Evolutionary conservation across 2,113 vertebrate genomes (phyloP).

Genomic region (Petroica traversi): DNA sequence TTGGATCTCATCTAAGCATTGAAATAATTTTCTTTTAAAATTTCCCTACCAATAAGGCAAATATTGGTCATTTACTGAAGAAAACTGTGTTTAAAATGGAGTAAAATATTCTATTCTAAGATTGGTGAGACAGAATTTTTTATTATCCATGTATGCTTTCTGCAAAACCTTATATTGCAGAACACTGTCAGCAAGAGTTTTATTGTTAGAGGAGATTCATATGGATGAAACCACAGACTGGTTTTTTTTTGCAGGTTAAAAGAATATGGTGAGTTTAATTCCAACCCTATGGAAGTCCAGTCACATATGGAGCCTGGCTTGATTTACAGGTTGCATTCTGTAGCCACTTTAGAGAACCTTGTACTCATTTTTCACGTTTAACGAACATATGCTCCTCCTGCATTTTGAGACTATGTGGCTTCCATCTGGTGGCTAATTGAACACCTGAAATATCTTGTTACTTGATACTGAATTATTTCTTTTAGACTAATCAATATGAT

Average conservation of each 20-base stretch:
- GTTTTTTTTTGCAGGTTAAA: background rate
- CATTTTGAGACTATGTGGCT: background rate
- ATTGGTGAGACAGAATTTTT: background rate
- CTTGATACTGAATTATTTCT: slow-evolving; percentile 22
- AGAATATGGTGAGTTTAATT: background rate
- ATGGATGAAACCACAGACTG: background rate
- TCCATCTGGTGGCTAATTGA: slow-evolving; percentile 32
- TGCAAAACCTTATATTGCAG: background rate
- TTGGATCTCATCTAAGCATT: background rate
- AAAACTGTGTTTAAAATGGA: background rate
- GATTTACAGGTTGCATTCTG: background rate
- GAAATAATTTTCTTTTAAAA: background rate
- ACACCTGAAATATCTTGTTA: slow-evolving; percentile 23
- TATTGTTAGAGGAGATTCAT: background rate
- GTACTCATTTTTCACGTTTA: slow-evolving; percentile 30
- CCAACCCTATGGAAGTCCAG: background rate
- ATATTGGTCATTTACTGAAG: background rate
- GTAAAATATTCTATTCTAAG: background rate
- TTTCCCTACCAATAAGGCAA: background rate
- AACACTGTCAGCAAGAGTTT: background rate
- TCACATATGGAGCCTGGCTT: background rate
- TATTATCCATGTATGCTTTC: background rate
- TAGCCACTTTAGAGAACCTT: background rate
- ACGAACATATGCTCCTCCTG: background rate
- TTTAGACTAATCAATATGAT: background rate